A percentile compares a stretch with the other conserved stretches of the same genome.
phyloP scores from a whole-genome alignment of 1,140 invertebrate species.

The Drosophila sucinea region DNA sequence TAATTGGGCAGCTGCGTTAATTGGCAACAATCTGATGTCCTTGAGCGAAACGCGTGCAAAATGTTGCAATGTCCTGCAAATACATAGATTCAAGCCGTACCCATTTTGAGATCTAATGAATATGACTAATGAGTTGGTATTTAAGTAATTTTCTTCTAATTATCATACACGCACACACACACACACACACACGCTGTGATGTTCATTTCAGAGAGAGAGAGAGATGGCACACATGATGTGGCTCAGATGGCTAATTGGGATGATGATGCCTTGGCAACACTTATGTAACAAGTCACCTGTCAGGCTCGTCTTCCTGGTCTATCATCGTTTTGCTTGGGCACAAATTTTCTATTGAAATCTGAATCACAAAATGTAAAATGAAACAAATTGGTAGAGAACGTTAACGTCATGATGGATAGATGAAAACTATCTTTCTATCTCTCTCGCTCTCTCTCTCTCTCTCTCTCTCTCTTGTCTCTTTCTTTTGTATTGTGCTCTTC shows the following conservation, averaged over 20 bases:
- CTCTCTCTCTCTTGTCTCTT: neutral
- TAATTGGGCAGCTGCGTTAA: conserved; percentile 53
- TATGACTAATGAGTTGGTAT: neutral
- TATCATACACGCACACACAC: no score
- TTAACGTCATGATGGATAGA: neutral
- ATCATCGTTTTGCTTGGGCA: no score
- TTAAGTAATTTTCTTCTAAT: neutral
- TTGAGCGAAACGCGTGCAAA: neutral
- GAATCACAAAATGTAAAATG: neutral
- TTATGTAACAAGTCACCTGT: neutral
- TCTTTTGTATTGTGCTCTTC: neutral
- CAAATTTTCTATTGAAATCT: neutral
- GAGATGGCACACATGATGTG: no score
- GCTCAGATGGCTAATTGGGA: neutral
- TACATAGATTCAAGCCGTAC: neutral
- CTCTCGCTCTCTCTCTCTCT: neutral
- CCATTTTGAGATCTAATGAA: neutral
- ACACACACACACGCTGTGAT: no score
- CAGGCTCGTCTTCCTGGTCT: no score
- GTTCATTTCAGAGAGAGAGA: no score
- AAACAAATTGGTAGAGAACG: neutral
- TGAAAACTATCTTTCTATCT: neutral
- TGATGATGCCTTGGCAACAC: neutral
- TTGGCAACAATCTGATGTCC: conserved; percentile 47
- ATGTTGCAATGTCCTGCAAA: neutral